phyloP scores from a whole-genome alignment of 2,113 vertebrate genomes.

The Limanda limanda region DNA sequence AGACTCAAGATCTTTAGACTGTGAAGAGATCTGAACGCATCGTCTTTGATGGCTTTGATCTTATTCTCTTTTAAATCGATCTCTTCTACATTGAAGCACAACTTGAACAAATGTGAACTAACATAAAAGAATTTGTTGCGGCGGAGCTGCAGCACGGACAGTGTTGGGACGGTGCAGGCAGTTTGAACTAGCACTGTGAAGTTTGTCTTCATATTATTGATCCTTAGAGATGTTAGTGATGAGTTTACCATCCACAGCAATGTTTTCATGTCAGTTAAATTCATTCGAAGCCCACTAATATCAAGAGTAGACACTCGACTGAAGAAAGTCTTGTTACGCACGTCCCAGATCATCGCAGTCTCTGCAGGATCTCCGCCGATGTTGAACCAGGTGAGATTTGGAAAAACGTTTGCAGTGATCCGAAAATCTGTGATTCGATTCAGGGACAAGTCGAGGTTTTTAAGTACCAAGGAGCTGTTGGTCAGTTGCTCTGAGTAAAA shows the following conservation, averaged over 20 bases:
- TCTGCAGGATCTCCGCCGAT: slow-evolving; percentile 46
- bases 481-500: slow-evolving; percentile 63
- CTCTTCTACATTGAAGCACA: slow-evolving; percentile 63
- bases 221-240: slow-evolving; percentile 59
- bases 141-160: slow-evolving; percentile 66
- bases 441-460: slow-evolving; percentile 60
- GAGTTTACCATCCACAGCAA: slow-evolving; percentile 69
- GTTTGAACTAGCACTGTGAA: slow-evolving; percentile 64
- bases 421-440: slow-evolving; percentile 63
- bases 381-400: slow-evolving; percentile 65
- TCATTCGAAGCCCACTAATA: slow-evolving; percentile 62
- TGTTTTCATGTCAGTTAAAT: slow-evolving; percentile 26
- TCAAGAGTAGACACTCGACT: slow-evolving; percentile 67
- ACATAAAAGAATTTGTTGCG: slow-evolving; percentile 71
- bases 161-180: slow-evolving; percentile 76
- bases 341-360: slow-evolving; percentile 50
- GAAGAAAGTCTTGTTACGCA: slow-evolving; percentile 65
- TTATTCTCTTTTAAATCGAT: slow-evolving; percentile 63
- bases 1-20: slow-evolving; percentile 60
- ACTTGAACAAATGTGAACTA: slow-evolving; percentile 39
- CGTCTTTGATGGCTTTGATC: slow-evolving; percentile 25
- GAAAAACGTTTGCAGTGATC: slow-evolving; percentile 71
- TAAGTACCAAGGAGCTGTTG: slow-evolving; percentile 44
- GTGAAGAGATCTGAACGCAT: slow-evolving; percentile 48
- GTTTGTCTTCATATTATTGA: slow-evolving; percentile 61